Percentiles rank a stretch among this genome's conserved stretches.
Conservation (phyloP, 2,797 vertebrate species). For the Liparis tanakae region DNA sequence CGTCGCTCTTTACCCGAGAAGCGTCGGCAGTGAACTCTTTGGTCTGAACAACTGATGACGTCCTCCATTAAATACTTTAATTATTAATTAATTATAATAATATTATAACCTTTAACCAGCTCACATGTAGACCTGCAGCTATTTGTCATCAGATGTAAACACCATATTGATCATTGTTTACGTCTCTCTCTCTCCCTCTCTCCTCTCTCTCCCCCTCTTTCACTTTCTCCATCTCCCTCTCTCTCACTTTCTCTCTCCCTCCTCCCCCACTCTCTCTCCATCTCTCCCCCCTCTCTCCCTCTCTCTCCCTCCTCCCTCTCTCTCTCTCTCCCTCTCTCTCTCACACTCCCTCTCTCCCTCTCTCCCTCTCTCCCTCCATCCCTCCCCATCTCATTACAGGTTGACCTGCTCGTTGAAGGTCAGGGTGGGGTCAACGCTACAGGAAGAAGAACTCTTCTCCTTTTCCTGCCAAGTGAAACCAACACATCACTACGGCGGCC, state of each 20-base stretch:
- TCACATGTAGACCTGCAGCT: conserved; percentile 6
- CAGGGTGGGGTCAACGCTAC: conserved; percentile 50
- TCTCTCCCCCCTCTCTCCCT: too few species aligned
- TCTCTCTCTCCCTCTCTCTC: too few species aligned
- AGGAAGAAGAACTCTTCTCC: conserved; percentile 55
- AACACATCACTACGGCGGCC: conserved; percentile 18
- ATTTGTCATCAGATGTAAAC: conserved; percentile 41
- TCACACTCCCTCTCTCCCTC: too few species aligned
- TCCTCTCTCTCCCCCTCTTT: too few species aligned
- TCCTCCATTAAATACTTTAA: too few species aligned
- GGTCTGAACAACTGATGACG: neutral
- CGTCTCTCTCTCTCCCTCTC: conserved; percentile 50
- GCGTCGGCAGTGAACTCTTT: neutral
- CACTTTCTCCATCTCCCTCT: too few species aligned
- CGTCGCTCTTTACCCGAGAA: neutral
- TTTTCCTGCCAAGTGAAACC: conserved; percentile 37
- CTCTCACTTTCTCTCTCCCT: too few species aligned
- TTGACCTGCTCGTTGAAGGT: conserved; percentile 81
- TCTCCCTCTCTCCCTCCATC: too few species aligned
- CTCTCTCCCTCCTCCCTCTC: too few species aligned
- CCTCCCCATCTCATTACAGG: conserved; percentile 72
- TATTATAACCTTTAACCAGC: too few species aligned
- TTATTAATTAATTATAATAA: too few species aligned
- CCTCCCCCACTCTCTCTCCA: too few species aligned
- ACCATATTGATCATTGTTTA: conserved; percentile 41